Percentiles rank a stretch among this genome's conserved stretches.
These are phyloP conservation scores for Salarias fasciatus DNA, from an alignment of 2,797 vertebrate species.

Conservation along the genomic window DNA sequence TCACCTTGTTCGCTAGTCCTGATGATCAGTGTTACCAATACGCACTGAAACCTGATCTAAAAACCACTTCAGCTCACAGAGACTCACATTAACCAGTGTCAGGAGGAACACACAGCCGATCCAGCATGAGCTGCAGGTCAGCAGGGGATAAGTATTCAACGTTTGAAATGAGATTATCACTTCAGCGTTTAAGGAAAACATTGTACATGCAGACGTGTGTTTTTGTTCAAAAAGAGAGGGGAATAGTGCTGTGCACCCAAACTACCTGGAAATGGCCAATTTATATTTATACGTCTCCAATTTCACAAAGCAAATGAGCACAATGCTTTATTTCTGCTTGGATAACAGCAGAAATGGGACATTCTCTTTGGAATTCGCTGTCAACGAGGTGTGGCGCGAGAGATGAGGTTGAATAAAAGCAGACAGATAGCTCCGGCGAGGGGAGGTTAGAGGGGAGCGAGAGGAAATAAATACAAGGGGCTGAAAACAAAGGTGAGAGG, in stretches of 20 bases:
- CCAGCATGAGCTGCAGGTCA: background rate
- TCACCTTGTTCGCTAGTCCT: too few relatives aligned
- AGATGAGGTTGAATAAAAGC: slow-evolving; percentile 67
- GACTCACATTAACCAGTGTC: background rate
- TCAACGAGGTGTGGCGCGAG: slow-evolving; percentile 58
- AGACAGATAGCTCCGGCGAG: slow-evolving; percentile 52
- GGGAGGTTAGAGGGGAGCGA: slow-evolving; percentile 40
- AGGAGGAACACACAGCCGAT: too few relatives aligned
- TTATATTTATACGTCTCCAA: slow-evolving; percentile 58
- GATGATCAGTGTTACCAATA: too few relatives aligned
- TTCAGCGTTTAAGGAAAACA: slow-evolving; percentile 2
- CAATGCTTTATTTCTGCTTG: slow-evolving; percentile 60
- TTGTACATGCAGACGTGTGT: slow-evolving; percentile 5
- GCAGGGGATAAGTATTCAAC: background rate
- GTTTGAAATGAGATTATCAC: background rate
- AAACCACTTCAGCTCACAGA: background rate
- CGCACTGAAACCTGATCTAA: too few relatives aligned
- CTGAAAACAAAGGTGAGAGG: slow-evolving; percentile 68
- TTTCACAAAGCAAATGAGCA: slow-evolving; percentile 64
- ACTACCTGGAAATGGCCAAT: slow-evolving; percentile 47
- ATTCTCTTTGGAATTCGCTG: slow-evolving; percentile 60
- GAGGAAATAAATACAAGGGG: slow-evolving; percentile 54
- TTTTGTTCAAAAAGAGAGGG: slow-evolving; percentile 4
- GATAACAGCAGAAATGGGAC: slow-evolving; percentile 55
- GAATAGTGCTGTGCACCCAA: slow-evolving; percentile 22